Base-by-base conservation (phyloP, 2,888 invertebrate genomes). In the Rhingia campestris region DNA sequence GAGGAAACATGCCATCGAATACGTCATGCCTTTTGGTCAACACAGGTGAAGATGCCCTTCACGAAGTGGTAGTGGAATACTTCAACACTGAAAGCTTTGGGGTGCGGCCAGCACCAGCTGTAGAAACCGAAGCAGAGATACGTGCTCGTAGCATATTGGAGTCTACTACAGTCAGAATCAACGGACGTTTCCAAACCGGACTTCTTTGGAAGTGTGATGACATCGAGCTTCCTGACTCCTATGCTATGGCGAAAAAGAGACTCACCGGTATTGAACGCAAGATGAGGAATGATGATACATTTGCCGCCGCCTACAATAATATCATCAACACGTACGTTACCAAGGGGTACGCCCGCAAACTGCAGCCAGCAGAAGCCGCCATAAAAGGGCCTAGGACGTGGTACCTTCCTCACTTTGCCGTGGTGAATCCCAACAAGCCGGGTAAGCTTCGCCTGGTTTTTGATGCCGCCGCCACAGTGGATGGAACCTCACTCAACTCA, bases 401-500 rank as follows among this genome's bases (percentile, higher is more conserved):
- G 88, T 88, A 87, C 56, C 54, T 88, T 9, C 87, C 88, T 7
- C 87, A 88, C 32, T 88, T 88, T 69, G 72, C 84, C 30, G 87
- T 88, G 2, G 61, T 35, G 3, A 88, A 88, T 56, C 86, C 87
- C 4, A 88, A 88, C 30, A 88, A 89, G 63, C 86, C 86, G 7
- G 86, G 82, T 39, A 86, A 87, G 72, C 53, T 88, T 4, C 81
- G 88, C 35, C 47, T n/a, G n/a, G n/a, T n/a, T n/a, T 89, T 86
- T 56, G 89, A 89, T 72, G 89, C 89, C 6, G 89, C 89, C 14
- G 89, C 88, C 2, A 86, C 72, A 32, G 86, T 74, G 3, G 37
- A 87, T 12, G 89, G 88, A 5, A 41, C 86, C 3, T 86, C 86
- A n/a, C 66, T 89, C 14, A 89, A 89, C 72, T 87, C 87, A 14